These are phyloP conservation scores for Drosophila neonasuta DNA, from an alignment of 2,888 invertebrate genomes.

Conservation along the genomic window DNA sequence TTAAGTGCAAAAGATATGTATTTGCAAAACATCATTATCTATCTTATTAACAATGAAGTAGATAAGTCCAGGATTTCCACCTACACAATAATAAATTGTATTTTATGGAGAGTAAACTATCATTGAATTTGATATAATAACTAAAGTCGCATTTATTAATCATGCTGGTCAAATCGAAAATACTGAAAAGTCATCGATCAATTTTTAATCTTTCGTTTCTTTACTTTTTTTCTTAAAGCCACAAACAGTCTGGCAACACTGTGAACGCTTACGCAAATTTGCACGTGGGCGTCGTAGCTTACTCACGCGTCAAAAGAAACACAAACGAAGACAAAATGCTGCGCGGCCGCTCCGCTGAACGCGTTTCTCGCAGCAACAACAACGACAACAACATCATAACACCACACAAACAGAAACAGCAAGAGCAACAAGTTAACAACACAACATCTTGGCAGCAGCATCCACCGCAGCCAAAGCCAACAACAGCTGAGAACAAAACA, in stretches of 20 bases:
- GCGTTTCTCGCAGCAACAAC: constrained; percentile 67
- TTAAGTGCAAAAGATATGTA: constrained; percentile 13
- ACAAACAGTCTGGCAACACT: constrained; percentile 63
- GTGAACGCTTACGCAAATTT: constrained; percentile 68
- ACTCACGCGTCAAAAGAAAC: constrained; percentile 77
- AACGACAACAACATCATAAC: constrained; percentile 32
- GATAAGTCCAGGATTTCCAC: neutral
- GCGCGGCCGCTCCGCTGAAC: constrained; percentile 50
- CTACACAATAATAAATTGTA: neutral
- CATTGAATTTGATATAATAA: constrained; percentile 9
- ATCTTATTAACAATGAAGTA: neutral
- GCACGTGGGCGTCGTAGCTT: constrained; percentile 79
- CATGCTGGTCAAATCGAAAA: constrained; percentile 4
- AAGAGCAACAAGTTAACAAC: constrained; percentile 48
- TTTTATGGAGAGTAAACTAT: neutral
- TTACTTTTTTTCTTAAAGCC: constrained; percentile 17
- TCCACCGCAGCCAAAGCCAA: constrained; percentile 45
- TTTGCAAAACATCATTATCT: constrained; percentile 1
- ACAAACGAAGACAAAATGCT: constrained; percentile 77
- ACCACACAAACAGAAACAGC: constrained; percentile 43
- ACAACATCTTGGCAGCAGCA: constrained; percentile 44
- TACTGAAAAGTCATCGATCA: constrained; percentile 38
- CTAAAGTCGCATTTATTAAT: constrained; percentile 13
- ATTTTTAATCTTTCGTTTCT: constrained; percentile 18
- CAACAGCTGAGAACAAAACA: constrained; percentile 74